phyloP scores from a whole-genome alignment of 2,888 invertebrate genomes.

The Leptura quadrifasciata region DNA sequence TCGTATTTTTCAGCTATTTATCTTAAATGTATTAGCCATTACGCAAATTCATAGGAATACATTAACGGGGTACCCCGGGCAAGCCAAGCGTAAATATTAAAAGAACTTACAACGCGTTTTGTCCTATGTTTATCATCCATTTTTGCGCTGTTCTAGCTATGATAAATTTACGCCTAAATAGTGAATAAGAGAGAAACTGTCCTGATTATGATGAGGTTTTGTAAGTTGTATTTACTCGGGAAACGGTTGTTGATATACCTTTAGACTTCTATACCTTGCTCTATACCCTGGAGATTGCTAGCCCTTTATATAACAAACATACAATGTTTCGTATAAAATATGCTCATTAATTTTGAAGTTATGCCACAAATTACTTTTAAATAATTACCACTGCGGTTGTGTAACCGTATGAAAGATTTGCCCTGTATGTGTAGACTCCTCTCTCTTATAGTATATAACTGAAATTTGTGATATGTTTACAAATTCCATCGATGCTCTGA shows the following conservation, averaged over 20 bases:
- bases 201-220: conserved; percentile 60
- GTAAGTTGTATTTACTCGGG: conserved; percentile 57
- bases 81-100: neutral
- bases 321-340: conserved; percentile 55
- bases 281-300: conserved; percentile 53
- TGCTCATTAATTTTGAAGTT: conserved; percentile 52
- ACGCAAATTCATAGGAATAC: no score
- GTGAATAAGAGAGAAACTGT: conserved; percentile 59
- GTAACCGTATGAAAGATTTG: neutral
- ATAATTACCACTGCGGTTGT: conserved; percentile 40
- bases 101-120: conserved; percentile 58
- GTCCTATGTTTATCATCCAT: conserved; percentile 63
- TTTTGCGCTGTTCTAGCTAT: conserved; percentile 57
- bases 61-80: no score
- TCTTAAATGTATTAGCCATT: no score
- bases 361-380: conserved; percentile 47
- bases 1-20: no score
- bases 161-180: conserved; percentile 59
- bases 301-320: conserved; percentile 45
- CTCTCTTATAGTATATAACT: neutral
- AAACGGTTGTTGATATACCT: conserved; percentile 60
- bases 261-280: conserved; percentile 49
- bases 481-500: neutral
- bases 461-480: neutral
- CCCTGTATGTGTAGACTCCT: neutral